Evolutionary conservation across 2,888 invertebrate genomes (phyloP), one percentile per base, ranked within the genome.

Genomic region (Lasioglossum morio): DNA sequence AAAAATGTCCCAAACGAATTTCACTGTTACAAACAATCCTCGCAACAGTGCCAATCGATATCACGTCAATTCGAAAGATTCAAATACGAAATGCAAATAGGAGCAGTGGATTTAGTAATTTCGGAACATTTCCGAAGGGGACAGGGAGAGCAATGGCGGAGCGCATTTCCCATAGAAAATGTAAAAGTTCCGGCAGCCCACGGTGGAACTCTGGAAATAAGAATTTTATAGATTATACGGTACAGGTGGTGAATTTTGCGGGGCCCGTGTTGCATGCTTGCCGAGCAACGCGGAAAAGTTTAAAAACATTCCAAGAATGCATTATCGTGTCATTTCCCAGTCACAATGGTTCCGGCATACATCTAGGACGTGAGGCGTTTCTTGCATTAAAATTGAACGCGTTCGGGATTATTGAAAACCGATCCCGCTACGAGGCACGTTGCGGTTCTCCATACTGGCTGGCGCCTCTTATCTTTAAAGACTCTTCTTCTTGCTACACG

Each of bases 191-290:
- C 72, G 27, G 60, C 16, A 76, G 66, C 37, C 60, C 30, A n/a
- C 79, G 43, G n/a, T 34, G 77, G 53, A 82, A 86, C 70, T 79
- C 23, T 3, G 87, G 80, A 78, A 83, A 86, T 86, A 82, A 86
- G 80, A 83, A 81, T 87, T 86, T 87, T 83, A 82, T 86, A 53
- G 87, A 86, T 82, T 83, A 86, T 73, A 80, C 86, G 77, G 72
- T 70, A 77, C 77, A 63, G 75, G 30, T 60, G 82, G 77, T n/a
- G 72, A 75, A 86, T 79, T 66, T 40, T 8, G 53, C 37, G 46
- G 72, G 34, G 34, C 27, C 30, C 60, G 66, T 66, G 66, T 66
- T 66, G 66, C 66, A 34, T 30, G 72, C n/a, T 40, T 19, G 43
- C 43, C 4, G 72, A 23, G 73, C 63, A 37, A 66, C 63, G 69